Conservation (phyloP, 2,113 vertebrate genomes). For the Noctilio leporinus region DNA sequence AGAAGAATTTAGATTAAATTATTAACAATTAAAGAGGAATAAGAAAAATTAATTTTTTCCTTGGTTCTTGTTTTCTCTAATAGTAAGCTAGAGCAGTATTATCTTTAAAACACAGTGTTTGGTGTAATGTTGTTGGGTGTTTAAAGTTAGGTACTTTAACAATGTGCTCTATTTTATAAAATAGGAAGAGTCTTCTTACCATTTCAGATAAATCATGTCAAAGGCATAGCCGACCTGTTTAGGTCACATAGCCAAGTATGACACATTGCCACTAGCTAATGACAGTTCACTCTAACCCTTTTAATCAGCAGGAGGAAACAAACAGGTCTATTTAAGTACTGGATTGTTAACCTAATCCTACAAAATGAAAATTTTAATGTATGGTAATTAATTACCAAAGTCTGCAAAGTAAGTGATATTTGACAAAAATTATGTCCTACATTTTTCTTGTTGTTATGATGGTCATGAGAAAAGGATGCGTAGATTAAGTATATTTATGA, state of each 20-base stretch:
- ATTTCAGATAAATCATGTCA: neutral
- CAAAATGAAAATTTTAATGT: neutral
- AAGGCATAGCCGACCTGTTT: neutral
- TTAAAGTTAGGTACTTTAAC: constrained; percentile 20
- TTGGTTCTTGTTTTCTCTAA: neutral
- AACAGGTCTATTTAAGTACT: neutral
- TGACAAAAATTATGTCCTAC: neutral
- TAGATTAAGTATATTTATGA: neutral
- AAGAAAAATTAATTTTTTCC: neutral
- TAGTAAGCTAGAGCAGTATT: neutral
- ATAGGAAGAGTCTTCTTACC: neutral
- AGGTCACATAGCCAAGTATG: neutral
- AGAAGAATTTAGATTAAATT: neutral
- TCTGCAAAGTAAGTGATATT: neutral
- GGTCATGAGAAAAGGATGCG: neutral
- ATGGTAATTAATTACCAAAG: neutral
- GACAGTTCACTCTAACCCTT: neutral
- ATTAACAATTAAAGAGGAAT: neutral
- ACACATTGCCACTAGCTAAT: neutral
- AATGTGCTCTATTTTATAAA: neutral
- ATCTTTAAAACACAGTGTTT: neutral
- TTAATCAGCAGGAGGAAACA: neutral
- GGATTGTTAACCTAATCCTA: neutral
- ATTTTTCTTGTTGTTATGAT: neutral
- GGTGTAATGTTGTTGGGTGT: neutral